phyloP scores from a whole-genome alignment of 2,113 vertebrate genomes.

The Abramis brama region DNA sequence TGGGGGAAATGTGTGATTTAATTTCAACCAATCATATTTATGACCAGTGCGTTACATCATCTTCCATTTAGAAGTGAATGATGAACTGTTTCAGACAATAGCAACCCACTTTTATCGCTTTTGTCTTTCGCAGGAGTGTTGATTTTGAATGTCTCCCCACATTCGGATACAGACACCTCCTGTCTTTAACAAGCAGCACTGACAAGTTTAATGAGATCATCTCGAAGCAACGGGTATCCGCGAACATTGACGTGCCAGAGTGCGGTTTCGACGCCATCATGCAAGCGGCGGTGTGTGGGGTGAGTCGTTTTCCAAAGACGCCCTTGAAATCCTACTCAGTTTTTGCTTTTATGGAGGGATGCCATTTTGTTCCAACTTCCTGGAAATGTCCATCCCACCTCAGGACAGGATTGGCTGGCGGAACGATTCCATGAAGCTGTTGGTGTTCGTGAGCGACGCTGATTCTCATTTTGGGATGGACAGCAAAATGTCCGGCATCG shows the following conservation, averaged over 20 bases:
- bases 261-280: conserved; percentile 96
- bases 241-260: conserved; percentile 89
- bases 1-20: conserved; percentile 6
- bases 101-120: background rate
- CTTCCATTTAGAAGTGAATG: background rate
- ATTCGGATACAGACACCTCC: conserved; percentile 93
- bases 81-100: conserved; percentile 6
- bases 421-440: conserved; percentile 92
- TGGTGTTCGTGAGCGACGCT: conserved; percentile 95
- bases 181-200: conserved; percentile 87
- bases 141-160: conserved; percentile 79
- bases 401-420: conserved; percentile 98
- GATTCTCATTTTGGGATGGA: conserved; percentile 99
- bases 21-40: conserved; percentile 3
- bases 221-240: conserved; percentile 84
- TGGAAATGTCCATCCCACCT: conserved; percentile 54
- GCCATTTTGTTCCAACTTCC: conserved; percentile 12
- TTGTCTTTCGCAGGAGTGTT: conserved; percentile 74
- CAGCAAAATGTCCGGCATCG: conserved; percentile 96
- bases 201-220: conserved; percentile 92
- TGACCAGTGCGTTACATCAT: background rate
- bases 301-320: conserved; percentile 62
- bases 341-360: conserved; percentile 22
- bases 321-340: background rate
- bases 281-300: conserved; percentile 97